These are phyloP conservation scores for Agraylea sexmaculata DNA, from an alignment of 1,140 invertebrate genomes.

Conservation along the genomic window DNA sequence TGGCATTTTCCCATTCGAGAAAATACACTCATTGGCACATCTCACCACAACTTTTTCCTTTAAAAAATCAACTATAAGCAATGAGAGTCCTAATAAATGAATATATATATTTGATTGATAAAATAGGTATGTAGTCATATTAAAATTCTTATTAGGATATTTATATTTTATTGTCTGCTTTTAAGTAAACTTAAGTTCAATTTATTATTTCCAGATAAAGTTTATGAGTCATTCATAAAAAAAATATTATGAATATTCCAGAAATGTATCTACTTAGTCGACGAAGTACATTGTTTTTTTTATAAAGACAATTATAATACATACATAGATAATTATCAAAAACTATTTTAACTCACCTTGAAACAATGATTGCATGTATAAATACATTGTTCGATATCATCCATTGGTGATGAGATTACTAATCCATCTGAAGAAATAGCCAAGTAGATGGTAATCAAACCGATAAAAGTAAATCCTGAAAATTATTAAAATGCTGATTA, in stretches of 20 bases:
- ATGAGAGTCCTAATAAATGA: background rate
- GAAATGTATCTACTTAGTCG: no score
- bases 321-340: no score
- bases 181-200: constrained; percentile 2
- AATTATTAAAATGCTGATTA: no score
- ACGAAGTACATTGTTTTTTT: no score
- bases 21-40: constrained; percentile 18
- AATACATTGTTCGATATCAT: constrained; percentile 16
- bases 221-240: background rate
- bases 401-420: constrained; percentile 10
- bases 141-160: background rate
- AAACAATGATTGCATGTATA: constrained; percentile 17
- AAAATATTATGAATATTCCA: background rate
- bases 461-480: no score
- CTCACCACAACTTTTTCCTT: constrained; percentile 12
- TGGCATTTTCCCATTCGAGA: constrained; percentile 14
- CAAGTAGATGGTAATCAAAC: no score
- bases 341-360: constrained; percentile 15
- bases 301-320: background rate
- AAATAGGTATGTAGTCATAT: background rate
- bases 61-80: constrained; percentile 5
- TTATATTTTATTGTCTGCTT: background rate
- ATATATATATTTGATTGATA: background rate
- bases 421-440: constrained; percentile 3
- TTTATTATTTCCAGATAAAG: background rate